Evolutionary conservation across 2,113 vertebrate species (phyloP).

Genomic region (Tenebrosternarchus preto): DNA sequence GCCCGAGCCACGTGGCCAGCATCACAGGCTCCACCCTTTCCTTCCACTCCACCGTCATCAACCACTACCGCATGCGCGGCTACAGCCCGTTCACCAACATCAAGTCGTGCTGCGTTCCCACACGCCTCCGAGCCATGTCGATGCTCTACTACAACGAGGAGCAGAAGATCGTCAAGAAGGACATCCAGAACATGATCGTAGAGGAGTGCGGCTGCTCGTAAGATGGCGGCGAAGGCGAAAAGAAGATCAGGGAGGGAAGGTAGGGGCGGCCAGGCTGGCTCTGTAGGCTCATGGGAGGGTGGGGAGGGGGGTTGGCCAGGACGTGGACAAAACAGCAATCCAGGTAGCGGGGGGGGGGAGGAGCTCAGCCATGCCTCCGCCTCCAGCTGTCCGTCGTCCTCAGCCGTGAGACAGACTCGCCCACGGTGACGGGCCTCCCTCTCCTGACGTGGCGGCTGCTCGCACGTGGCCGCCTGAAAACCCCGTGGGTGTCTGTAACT

Average conservation of each 20-base stretch:
- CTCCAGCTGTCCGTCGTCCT: conserved; percentile 47
- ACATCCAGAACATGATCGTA: conserved; percentile 99
- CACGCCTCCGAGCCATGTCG: conserved; percentile 96
- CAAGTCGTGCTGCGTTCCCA: conserved; percentile 94
- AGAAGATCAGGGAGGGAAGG: conserved; percentile 42
- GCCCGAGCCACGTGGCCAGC: conserved; percentile 91
- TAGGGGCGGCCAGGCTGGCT: conserved; percentile 2
- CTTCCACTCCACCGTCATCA: conserved; percentile 97
- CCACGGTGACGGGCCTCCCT: conserved; percentile 45
- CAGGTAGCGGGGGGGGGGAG: conserved; percentile 45
- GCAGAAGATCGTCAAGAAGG: conserved; percentile 98
- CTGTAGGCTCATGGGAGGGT: conserved; percentile 16
- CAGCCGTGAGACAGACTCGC: conserved; percentile 43
- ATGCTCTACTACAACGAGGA: conserved; percentile 98
- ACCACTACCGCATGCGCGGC: conserved; percentile 94
- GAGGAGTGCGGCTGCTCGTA: conserved; percentile 98
- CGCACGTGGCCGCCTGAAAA: conserved; percentile 54
- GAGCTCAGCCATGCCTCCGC: conserved; percentile 1
- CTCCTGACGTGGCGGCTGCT: conserved; percentile 47
- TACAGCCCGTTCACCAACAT: conserved; percentile 93
- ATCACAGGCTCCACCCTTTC: conserved; percentile 89
- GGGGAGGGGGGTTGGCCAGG: conserved; percentile 21
- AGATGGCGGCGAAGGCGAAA: background rate
- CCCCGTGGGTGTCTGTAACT: conserved; percentile 56
- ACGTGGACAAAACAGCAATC: conserved; percentile 30